Base-by-base conservation (phyloP, 2,797 vertebrate species). In the Nannoperca obscura region DNA sequence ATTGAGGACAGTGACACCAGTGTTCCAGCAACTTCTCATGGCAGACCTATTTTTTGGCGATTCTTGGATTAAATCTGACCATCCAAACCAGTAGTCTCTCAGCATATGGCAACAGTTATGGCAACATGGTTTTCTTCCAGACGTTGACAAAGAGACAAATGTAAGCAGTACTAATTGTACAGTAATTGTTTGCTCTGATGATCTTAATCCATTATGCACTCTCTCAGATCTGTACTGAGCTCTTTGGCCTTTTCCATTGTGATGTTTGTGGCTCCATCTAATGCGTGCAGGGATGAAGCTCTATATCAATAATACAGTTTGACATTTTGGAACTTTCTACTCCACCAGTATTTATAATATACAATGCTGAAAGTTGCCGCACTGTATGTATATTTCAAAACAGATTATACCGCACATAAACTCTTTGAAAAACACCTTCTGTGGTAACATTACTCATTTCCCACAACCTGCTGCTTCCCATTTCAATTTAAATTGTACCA, bases 401-500 rank as follows among this genome's bases (percentile, higher is more conserved):
- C n/a, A n/a, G 67, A 34, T 81, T 76, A 72, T 7, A 27, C 7
- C 17, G 19, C 9, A 52, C 24, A 62, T 11, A 7, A 69, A 32
- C 9, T 30, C 8, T 69, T 24, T 38, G 34, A 74, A 75, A 79
- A 77, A 46, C 44, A 38, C 46, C 7, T 46, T 22, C 42, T 52
- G 40, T 54, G 20, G 57, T 36, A 42, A 53, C 27, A 32, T 75
- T 53, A 70, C 22, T 91, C 72, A 72, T 59, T 64, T 69, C 34
- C 49, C 46, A 61, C n/a, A 0, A 73, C 22, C 57, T 57, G 61
- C 70, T 67, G 42, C 59, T 38, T 81, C 55, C 57, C 30, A 58
- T 65, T 82, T 84, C 22, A 58, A 42, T 85, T 57, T 38, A 44
- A 78, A 66, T 76, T 24, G 20, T 80, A 80, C 14, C 71, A 71